phyloP scores from a whole-genome alignment of 1,140 invertebrate species.

The Drosophila elegans region DNA sequence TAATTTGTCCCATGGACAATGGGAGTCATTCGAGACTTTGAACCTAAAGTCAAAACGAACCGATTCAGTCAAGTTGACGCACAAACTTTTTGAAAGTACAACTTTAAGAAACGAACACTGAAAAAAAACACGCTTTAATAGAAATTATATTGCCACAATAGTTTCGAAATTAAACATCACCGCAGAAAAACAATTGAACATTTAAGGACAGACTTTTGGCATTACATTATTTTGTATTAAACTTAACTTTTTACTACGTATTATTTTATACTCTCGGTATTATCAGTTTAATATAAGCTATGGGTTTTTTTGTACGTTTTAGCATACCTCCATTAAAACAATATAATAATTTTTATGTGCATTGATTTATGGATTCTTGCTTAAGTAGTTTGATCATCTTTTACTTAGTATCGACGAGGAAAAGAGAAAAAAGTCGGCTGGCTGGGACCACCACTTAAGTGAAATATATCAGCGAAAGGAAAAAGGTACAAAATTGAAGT shows the following conservation, averaged over 20 bases:
- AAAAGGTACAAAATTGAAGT: constrained; percentile 49
- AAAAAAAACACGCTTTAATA: no score
- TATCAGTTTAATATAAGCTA: no score
- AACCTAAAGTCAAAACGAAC: background rate
- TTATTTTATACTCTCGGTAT: no score
- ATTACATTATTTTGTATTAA: no score
- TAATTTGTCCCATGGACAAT: constrained; percentile 16
- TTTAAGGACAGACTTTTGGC: no score
- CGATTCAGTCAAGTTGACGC: background rate
- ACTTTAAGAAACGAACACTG: no score
- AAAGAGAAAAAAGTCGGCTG: constrained; percentile 60
- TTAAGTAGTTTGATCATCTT: background rate
- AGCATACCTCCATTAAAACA: background rate
- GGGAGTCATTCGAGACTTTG: constrained; percentile 17
- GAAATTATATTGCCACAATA: no score
- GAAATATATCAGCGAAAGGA: constrained; percentile 72
- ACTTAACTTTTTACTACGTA: no score
- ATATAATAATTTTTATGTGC: background rate
- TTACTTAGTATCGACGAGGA: background rate
- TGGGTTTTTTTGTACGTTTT: background rate
- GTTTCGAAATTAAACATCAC: no score
- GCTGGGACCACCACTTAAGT: constrained; percentile 67
- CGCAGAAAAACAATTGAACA: no score
- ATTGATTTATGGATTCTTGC: background rate
- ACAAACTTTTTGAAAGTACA: background rate